These are phyloP conservation scores for Thinocorus orbignyianus DNA, from an alignment of 2,113 vertebrate genomes.

Conservation along the genomic window DNA sequence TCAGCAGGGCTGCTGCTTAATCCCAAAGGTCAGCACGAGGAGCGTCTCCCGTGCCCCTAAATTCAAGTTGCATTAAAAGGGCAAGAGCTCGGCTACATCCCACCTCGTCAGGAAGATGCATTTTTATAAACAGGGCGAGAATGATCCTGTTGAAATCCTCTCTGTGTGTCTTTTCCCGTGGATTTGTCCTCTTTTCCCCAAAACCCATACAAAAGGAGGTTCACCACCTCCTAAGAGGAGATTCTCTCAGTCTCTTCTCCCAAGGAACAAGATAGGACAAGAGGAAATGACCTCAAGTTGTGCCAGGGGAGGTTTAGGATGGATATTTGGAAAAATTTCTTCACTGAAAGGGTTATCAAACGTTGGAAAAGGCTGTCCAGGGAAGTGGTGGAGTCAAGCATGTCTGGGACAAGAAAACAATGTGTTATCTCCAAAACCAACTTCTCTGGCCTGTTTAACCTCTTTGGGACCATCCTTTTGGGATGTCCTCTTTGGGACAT, in stretches of 20 bases:
- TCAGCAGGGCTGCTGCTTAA: background rate
- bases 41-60: background rate
- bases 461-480: background rate
- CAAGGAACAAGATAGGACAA: too few species aligned
- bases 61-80: background rate
- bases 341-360: too few species aligned
- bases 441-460: background rate
- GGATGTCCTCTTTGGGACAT: background rate
- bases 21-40: background rate
- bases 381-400: too few species aligned
- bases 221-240: too few species aligned
- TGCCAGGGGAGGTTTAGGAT: too few species aligned
- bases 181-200: background rate
- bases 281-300: too few species aligned
- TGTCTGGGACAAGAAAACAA: background rate
- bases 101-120: rapidly evolving
- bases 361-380: too few species aligned
- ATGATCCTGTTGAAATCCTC: background rate
- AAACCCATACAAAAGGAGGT: background rate
- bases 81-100: background rate
- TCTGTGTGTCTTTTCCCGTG: rapidly evolving
- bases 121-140: background rate
- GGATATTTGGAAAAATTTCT: too few species aligned
- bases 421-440: background rate
- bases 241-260: too few species aligned